Conservation (phyloP, 2,113 vertebrate genomes). For the Argyrosomus japonicus region DNA sequence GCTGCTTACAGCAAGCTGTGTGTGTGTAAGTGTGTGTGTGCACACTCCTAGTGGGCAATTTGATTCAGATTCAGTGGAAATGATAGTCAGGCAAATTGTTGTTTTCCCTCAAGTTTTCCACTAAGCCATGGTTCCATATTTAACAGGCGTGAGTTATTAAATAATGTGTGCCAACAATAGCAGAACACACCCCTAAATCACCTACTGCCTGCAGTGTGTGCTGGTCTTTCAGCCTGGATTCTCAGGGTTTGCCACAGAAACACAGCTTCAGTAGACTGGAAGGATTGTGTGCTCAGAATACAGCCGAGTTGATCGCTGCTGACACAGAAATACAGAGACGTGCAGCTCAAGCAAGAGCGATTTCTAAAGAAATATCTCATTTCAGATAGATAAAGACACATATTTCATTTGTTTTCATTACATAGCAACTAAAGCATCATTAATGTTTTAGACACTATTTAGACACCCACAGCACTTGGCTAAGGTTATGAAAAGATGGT, state of each 20-base stretch:
- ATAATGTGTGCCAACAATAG: constrained; percentile 36
- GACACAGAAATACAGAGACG: neutral
- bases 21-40: constrained; percentile 19
- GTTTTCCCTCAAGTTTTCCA: constrained; percentile 32
- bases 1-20: constrained; percentile 10
- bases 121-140: constrained; percentile 18
- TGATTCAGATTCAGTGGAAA: constrained; percentile 32
- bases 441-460: neutral
- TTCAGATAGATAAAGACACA: neutral
- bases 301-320: constrained; percentile 5
- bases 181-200: neutral
- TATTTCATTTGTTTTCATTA: neutral
- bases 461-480: neutral
- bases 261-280: constrained; percentile 11
- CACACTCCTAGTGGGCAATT: constrained; percentile 26
- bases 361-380: neutral
- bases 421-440: neutral
- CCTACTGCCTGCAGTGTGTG: constrained; percentile 14
- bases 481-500: neutral
- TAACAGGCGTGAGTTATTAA: constrained; percentile 29
- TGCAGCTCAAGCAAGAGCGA: constrained; percentile 2
- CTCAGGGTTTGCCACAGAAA: constrained; percentile 17
- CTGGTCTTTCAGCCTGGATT: constrained; percentile 6
- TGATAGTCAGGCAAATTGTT: constrained; percentile 32
- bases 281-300: constrained; percentile 36